Evolutionary conservation across 2,888 invertebrate genomes (phyloP).

Genomic region (Linnaemya vulpina): DNA sequence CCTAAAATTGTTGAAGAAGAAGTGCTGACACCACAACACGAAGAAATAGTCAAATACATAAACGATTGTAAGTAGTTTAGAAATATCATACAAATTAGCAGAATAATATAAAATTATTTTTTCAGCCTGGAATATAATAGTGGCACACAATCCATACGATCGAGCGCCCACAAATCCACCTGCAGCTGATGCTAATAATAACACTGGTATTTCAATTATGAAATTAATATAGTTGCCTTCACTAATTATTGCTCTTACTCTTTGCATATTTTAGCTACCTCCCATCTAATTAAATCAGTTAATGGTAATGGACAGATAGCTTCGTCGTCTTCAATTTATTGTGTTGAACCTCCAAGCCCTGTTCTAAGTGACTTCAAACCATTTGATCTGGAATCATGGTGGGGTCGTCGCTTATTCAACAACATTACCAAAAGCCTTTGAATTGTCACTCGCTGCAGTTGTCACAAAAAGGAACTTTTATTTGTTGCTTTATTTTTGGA

Average conservation of each 20-base stretch:
- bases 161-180: slow-evolving; percentile 64
- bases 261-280: slow-evolving; percentile 73
- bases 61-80: slow-evolving; percentile 89
- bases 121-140: slow-evolving; percentile 82
- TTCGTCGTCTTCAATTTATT: slow-evolving; percentile 84
- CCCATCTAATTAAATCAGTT: slow-evolving; percentile 73
- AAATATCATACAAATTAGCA: neutral
- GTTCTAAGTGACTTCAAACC: slow-evolving; percentile 92
- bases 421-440: slow-evolving; percentile 92
- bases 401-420: slow-evolving; percentile 93
- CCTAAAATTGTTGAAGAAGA: slow-evolving; percentile 83
- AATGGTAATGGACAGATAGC: slow-evolving; percentile 64
- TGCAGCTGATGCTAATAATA: slow-evolving; percentile 78
- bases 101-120: slow-evolving; percentile 1
- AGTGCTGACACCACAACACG: slow-evolving; percentile 90
- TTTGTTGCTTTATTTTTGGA: slow-evolving; percentile 25
- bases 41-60: slow-evolving; percentile 93
- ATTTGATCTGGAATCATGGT: slow-evolving; percentile 95
- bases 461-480: neutral
- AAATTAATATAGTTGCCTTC: neutral
- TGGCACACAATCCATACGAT: slow-evolving; percentile 82
- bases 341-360: slow-evolving; percentile 89
- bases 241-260: slow-evolving; percentile 4
- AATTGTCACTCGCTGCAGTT: slow-evolving; percentile 73
- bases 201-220: slow-evolving; percentile 70